Conservation (phyloP, 2,797 vertebrate genomes). For the Heterohyrax brucei region DNA sequence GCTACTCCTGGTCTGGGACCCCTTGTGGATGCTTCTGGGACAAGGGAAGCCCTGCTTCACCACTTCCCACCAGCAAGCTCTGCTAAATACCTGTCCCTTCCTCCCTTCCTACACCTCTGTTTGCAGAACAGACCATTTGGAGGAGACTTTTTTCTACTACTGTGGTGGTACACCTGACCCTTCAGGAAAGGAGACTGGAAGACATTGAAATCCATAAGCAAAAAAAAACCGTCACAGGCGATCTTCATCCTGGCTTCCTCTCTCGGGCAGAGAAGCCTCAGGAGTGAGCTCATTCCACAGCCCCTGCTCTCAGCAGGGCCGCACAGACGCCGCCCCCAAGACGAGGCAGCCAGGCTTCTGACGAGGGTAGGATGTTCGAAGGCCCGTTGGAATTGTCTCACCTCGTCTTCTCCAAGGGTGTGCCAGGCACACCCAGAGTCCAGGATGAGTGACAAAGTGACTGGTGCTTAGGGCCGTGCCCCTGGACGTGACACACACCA, state of each 20-base stretch:
- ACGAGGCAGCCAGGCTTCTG: slow-evolving; percentile 34
- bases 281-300: background rate
- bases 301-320: background rate
- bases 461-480: background rate
- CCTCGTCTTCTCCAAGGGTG: too few relatives aligned
- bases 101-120: background rate
- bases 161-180: background rate
- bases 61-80: background rate
- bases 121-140: background rate
- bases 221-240: background rate
- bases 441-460: background rate
- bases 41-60: background rate
- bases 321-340: background rate
- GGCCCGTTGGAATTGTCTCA: background rate
- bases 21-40: background rate
- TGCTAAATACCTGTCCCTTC: background rate
- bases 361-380: slow-evolving; percentile 27
- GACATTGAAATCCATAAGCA: background rate
- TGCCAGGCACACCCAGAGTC: background rate
- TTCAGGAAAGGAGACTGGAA: slow-evolving; percentile 36
- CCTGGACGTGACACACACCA: background rate
- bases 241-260: background rate
- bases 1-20: background rate
- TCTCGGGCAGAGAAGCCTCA: background rate
- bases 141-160: background rate